Base-by-base conservation (phyloP, 2,797 vertebrate genomes). In the Pseudochirops corinnae region DNA sequence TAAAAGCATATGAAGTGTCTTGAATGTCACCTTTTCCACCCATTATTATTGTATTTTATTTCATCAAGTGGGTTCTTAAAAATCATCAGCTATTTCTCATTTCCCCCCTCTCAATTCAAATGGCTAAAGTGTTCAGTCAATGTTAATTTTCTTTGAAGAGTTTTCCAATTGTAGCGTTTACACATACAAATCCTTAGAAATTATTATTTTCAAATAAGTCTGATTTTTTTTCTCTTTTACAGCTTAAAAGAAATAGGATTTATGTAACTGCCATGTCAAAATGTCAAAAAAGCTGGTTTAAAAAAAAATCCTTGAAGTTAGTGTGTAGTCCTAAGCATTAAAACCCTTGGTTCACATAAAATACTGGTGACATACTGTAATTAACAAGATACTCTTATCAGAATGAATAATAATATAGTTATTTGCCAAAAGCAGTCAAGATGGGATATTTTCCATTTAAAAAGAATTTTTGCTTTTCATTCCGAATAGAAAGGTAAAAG, bases 351-450 rank as follows among this genome's bases (percentile, higher is more conserved):
- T 96, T 97, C 95, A 90, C 57, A 93, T 95, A 93, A 95, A 97
- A 94, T 93, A 92, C 92, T 93, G 92, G 55, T 97, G 98, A 96
- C 98, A 98, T 50, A 93, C 97, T 97, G 28, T 97, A 97, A 98
- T 98, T 98, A 98, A 96, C 97, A 92, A 97, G 96, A 97, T 97
- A 97, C 96, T 98, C 95, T 93, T 97, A 94, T 97, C 93, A 96
- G 92, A 96, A 95, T 95, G 97, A 96, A 97, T 95, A 98, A 97
- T 98, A 97, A 97, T 95, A 94, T 90, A 97, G 94, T 97, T 97
- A 96, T 97, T 96, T 96, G 90, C 94, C 97, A 96, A 96, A 97
- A 57, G 92, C 92, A 91, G 50, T 55, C 21, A 96, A 92, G 92
- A 97, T 96, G 31, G 92, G 57, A 55, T 95, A 91, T 93, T 94